Evolutionary conservation across 2,888 invertebrate genomes (phyloP).

Genomic region (Morinoia aosen): DNA sequence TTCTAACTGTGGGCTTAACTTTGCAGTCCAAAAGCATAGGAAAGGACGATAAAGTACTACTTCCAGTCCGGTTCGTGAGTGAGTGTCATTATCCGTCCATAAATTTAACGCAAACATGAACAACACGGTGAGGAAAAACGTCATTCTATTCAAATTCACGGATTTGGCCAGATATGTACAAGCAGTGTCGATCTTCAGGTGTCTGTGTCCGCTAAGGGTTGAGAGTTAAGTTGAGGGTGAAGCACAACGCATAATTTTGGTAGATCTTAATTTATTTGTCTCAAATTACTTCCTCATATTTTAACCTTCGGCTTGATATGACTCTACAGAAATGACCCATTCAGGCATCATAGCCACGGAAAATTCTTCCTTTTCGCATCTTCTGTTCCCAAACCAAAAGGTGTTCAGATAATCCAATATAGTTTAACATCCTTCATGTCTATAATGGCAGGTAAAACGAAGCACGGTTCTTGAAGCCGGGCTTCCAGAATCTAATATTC

Average conservation of each 20-base stretch:
- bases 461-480: background rate
- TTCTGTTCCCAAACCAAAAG: background rate
- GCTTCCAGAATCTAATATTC: background rate
- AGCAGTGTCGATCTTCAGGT: no score
- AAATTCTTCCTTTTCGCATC: background rate
- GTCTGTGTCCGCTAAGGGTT: no score
- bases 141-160: no score
- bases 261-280: background rate
- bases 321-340: background rate
- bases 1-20: no score
- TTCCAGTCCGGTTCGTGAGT: no score
- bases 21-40: no score
- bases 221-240: background rate
- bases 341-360: background rate
- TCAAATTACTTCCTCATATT: background rate
- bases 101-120: no score
- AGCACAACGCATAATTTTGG: background rate
- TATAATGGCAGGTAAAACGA: background rate
- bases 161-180: no score
- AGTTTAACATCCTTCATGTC: background rate
- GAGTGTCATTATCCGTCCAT: no score
- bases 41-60: no score
- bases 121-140: no score
- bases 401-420: background rate
- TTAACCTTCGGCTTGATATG: background rate